phyloP scores from a whole-genome alignment of 2,888 invertebrate genomes.

The Epinotia nisella region DNA sequence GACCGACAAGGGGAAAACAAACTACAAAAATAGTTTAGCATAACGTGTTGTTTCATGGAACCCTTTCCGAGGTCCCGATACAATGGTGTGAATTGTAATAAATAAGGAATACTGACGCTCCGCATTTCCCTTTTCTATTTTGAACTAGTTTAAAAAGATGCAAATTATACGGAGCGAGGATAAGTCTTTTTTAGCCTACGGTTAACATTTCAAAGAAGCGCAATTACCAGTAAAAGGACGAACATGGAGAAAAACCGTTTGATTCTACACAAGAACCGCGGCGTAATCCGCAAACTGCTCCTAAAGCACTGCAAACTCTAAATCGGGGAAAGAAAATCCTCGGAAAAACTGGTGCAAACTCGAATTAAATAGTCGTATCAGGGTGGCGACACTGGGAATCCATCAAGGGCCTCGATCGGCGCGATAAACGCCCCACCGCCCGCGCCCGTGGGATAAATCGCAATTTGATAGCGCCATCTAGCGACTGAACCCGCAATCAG shows the following conservation, averaged over 20 bases:
- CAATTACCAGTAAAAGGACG: slow-evolving; percentile 25
- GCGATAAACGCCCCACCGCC: slow-evolving; percentile 59
- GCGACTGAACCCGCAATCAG: slow-evolving; percentile 46
- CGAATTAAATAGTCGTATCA: slow-evolving; percentile 80
- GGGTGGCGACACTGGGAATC: slow-evolving; percentile 72
- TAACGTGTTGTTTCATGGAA: slow-evolving; percentile 65
- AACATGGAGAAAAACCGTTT: slow-evolving; percentile 23
- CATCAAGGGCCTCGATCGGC: slow-evolving; percentile 73
- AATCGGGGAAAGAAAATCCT: slow-evolving; percentile 59
- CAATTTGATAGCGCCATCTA: slow-evolving; percentile 68
- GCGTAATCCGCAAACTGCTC: slow-evolving; percentile 42
- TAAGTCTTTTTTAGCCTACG: neutral
- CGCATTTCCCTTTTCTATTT: slow-evolving; percentile 9
- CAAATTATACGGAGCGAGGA: neutral
- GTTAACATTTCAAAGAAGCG: slow-evolving; percentile 11
- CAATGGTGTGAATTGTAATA: slow-evolving; percentile 42
- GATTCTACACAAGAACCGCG: slow-evolving; percentile 32
- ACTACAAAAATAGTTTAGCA: slow-evolving; percentile 67
- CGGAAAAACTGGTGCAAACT: slow-evolving; percentile 73
- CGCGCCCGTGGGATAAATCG: slow-evolving; percentile 64
- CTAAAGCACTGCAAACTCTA: slow-evolving; percentile 55
- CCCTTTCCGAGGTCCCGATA: slow-evolving; percentile 40
- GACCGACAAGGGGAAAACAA: slow-evolving; percentile 74
- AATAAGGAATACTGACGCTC: slow-evolving; percentile 29
- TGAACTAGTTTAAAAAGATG: neutral